Evolutionary conservation across 1,140 invertebrate genomes (phyloP), one percentile per base, ranked within the genome.

Genomic region (Cylas formicarius): DNA sequence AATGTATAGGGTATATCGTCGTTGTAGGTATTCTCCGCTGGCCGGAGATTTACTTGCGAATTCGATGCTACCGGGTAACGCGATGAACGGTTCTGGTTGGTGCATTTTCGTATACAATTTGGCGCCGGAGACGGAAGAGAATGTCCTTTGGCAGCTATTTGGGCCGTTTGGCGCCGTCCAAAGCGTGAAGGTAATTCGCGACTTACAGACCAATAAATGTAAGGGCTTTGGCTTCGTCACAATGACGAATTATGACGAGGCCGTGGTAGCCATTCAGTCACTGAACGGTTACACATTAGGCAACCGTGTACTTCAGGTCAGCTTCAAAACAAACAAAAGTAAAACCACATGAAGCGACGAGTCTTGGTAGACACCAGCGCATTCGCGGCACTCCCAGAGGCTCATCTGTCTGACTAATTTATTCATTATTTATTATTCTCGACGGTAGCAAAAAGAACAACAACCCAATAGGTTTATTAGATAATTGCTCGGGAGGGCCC

Each of bases 141-240:
- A 93, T 69, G 88, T 96, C 27, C 76, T 99, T 39, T 99, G 96
- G 96, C 92, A 97, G 67, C 73, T 99, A 52, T 99, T 99, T 72
- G 96, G 94, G 3, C 96, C 95, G 3, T 99, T 98, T 68, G 96
- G 96, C 42, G 95, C 95, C 46, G 95, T 99, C 42, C 92, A 97
- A 70, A 93, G 87, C 63, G 95, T 98, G 20, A 98, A 98, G 75
- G 88, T 95, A 36, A 96, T 98, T 61, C 82, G 94, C 48, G 95
- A 98, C 72, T 78, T 93, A 60, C 89, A 96, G 69, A 96, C 94
- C 48, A 94, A 96, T 73, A 98, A 98, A 72, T 98, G 96, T 79
- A 98, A 97, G 72, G 96, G 96, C 56, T 98, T 97, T 68, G 96
- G 93, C n/a, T 97, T 98, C 70, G 94, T 99, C 44, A 97, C 93